Percentiles rank a stretch among this genome's conserved stretches.
These are phyloP conservation scores for Acanthiza pusilla DNA, from an alignment of 2,797 vertebrate species.

Conservation along the genomic window DNA sequence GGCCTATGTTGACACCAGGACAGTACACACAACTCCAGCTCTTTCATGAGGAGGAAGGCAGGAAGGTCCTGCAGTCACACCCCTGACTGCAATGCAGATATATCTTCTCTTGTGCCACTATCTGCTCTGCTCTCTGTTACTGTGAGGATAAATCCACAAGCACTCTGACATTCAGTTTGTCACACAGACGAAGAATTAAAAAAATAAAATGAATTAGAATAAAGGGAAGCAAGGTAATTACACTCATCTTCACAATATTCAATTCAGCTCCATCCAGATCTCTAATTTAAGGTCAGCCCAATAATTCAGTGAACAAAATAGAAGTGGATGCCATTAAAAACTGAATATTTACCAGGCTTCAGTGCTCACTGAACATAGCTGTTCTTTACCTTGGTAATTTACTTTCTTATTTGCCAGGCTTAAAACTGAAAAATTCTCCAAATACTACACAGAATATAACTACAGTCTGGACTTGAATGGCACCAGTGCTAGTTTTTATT, in stretches of 20 bases:
- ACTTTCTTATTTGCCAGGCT: background rate
- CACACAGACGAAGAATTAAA: conserved; percentile 26
- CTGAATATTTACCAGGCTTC: conserved; percentile 47
- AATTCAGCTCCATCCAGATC: conserved; percentile 47
- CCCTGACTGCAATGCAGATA: background rate
- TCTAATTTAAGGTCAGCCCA: conserved; percentile 61
- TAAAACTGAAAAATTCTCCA: background rate
- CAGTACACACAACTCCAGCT: background rate
- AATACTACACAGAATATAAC: background rate
- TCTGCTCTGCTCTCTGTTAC: background rate
- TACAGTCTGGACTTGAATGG: background rate
- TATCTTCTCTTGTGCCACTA: background rate
- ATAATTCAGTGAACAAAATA: conserved; percentile 58
- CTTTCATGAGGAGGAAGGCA: background rate
- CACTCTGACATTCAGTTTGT: conserved; percentile 8
- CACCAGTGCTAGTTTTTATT: background rate
- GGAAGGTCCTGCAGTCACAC: background rate
- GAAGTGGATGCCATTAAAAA: conserved; percentile 56
- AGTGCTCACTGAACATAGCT: background rate
- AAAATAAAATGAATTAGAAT: conserved; percentile 31
- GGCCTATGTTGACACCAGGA: background rate
- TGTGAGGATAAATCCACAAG: background rate
- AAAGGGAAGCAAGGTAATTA: conserved; percentile 47
- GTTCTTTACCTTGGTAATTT: background rate
- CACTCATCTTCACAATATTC: conserved; percentile 45